phyloP scores from a whole-genome alignment of 2,113 vertebrate genomes.

The Chaenocephalus aceratus region DNA sequence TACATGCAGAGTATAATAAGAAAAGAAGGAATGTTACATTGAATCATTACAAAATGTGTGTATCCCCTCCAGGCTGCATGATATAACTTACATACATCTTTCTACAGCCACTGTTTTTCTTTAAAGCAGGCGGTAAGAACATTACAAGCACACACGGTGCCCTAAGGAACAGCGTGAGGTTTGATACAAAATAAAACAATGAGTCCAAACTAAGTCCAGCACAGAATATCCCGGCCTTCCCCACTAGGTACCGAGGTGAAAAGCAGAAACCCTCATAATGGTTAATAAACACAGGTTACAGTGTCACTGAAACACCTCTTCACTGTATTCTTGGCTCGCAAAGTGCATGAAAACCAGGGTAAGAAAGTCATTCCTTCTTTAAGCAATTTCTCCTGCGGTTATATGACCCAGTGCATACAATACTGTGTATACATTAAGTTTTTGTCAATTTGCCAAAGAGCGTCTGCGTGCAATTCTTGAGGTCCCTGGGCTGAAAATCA shows the following conservation, averaged over 20 bases:
- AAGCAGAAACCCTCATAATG: conserved; percentile 32
- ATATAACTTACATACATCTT: neutral
- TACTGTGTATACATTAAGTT: conserved; percentile 34
- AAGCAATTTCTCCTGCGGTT: conserved; percentile 34
- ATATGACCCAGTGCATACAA: conserved; percentile 6
- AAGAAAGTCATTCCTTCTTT: conserved; percentile 33
- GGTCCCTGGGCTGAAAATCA: conserved; percentile 34
- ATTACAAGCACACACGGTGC: neutral
- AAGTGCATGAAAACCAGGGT: conserved; percentile 22
- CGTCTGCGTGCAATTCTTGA: conserved; percentile 24
- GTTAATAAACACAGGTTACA: conserved; percentile 25
- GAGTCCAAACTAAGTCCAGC: neutral
- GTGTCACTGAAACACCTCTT: conserved; percentile 26
- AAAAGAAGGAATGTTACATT: neutral
- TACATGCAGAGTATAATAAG: neutral
- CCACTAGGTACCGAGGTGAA: conserved; percentile 37
- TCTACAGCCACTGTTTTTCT: neutral
- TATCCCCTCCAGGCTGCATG: conserved; percentile 14
- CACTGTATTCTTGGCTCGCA: conserved; percentile 20
- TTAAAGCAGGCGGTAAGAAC: conserved; percentile 20
- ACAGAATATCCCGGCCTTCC: conserved; percentile 26
- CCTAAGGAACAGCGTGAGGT: neutral
- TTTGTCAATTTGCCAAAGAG: conserved; percentile 39
- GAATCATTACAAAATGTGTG: conserved; percentile 19
- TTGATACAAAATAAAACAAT: conserved; percentile 3